These are phyloP conservation scores for Eupithecia inturbata DNA, from an alignment of 2,888 invertebrate genomes.

Conservation along the genomic window DNA sequence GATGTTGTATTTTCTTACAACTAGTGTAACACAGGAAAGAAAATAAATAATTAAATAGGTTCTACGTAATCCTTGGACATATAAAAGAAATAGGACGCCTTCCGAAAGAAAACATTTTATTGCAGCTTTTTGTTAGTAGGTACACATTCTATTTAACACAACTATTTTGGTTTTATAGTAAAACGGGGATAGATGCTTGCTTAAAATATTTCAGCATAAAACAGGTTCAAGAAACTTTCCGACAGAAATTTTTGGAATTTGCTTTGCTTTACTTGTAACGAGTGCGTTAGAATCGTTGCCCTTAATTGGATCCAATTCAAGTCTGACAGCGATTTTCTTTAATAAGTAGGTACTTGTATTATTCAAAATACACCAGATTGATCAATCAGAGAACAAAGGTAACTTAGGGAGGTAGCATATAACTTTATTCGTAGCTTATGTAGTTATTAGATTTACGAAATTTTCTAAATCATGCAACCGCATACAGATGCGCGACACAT, in stretches of 20 bases:
- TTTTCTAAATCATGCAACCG: background rate
- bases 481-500: background rate
- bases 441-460: background rate
- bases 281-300: no score
- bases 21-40: background rate
- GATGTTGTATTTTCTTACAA: background rate
- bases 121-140: background rate
- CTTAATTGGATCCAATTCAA: slow-evolving; percentile 10
- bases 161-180: no score
- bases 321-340: background rate
- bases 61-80: background rate
- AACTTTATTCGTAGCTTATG: background rate
- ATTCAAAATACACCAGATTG: background rate
- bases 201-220: no score
- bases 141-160: no score
- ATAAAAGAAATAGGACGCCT: background rate
- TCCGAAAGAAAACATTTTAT: background rate
- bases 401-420: background rate
- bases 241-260: background rate
- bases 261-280: background rate
- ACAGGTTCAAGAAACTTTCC: slow-evolving; percentile 4
- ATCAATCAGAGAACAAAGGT: slow-evolving; percentile 5
- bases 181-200: no score
- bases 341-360: background rate
- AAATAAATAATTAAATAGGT: background rate